These are phyloP conservation scores for Heliconius aoede DNA, from an alignment of 2,888 invertebrate species.

Conservation along the genomic window DNA sequence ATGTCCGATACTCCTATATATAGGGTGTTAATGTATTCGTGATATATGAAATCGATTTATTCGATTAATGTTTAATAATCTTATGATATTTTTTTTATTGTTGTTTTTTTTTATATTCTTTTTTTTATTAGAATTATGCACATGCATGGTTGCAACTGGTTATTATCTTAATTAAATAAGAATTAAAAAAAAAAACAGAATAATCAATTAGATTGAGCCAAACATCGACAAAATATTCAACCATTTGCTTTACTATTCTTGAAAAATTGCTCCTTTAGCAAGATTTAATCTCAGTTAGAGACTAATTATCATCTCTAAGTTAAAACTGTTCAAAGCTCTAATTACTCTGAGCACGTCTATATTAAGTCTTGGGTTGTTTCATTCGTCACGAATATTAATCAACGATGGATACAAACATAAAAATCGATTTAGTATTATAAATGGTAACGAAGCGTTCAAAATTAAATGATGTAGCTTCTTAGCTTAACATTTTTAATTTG, in stretches of 20 bases:
- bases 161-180: not conserved
- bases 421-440: conserved; percentile 16
- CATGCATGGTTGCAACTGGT: not conserved
- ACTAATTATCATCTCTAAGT: not conserved
- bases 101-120: not conserved
- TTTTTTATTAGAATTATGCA: not conserved
- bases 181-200: not conserved
- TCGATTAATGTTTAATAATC: conserved; percentile 15
- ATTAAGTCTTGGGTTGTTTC: not conserved
- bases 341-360: not conserved
- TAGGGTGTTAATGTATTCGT: conserved; percentile 45
- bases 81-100: not conserved
- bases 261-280: too few relatives aligned
- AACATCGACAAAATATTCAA: not conserved
- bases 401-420: conserved; percentile 7
- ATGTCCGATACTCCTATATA: conserved; percentile 48
- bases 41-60: conserved; percentile 48
- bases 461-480: not conserved
- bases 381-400: conserved; percentile 13
- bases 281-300: not conserved
- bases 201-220: not conserved
- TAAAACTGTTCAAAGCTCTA: not conserved
- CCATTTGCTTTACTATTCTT: too few relatives aligned
- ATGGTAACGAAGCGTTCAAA: conserved; percentile 13
- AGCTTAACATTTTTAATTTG: not conserved